Evolutionary conservation across 2,797 vertebrate genomes (phyloP).

Genomic region (Sebastes nivosus): DNA sequence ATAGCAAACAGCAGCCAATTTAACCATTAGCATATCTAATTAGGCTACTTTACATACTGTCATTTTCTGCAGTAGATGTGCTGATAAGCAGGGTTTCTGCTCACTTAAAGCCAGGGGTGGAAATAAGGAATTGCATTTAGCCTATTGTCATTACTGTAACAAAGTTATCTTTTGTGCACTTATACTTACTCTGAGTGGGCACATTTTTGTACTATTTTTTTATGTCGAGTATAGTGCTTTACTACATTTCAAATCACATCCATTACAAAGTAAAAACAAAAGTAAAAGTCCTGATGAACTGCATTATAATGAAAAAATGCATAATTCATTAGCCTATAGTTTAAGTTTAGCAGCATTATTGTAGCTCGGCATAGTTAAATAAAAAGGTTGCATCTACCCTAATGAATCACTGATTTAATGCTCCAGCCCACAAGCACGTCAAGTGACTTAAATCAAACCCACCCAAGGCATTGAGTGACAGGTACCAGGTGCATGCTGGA

Average conservation of each 20-base stretch:
- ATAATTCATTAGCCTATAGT: neutral
- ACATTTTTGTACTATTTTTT: neutral
- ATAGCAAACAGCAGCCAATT: neutral
- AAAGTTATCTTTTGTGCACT: neutral
- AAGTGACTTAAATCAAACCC: neutral
- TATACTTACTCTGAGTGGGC: rapidly evolving
- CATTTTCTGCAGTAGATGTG: neutral
- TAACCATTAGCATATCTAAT: neutral
- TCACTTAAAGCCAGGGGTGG: neutral
- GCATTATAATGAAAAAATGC: neutral
- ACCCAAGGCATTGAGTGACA: neutral
- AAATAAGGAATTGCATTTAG: neutral
- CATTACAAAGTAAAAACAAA: rapidly evolving
- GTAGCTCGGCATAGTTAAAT: rapidly evolving
- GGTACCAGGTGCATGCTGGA: neutral
- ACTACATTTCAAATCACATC: too few species aligned
- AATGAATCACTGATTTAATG: neutral
- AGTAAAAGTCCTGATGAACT: neutral
- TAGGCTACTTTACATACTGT: neutral
- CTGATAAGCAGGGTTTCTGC: neutral
- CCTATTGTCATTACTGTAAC: neutral
- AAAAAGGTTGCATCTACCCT: neutral
- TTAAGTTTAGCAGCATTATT: neutral
- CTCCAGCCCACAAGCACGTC: neutral
- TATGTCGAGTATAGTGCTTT: rapidly evolving